Base-by-base conservation (phyloP, 2,888 invertebrate genomes). In the Cancer borealis region DNA sequence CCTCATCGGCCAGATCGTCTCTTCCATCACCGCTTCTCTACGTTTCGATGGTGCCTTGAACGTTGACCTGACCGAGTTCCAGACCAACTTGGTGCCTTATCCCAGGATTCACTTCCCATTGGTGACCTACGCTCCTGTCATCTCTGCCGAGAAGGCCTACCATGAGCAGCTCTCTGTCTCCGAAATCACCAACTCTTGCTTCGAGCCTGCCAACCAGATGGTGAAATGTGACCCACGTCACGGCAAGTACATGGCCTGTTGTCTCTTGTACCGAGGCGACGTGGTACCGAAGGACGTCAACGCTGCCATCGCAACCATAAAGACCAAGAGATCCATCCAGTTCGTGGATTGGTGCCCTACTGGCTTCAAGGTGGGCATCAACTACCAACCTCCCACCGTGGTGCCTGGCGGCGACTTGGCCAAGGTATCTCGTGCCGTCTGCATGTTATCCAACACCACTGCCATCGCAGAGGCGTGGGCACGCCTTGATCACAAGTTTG, bases 401-500 rank as follows among this genome's bases (percentile, higher is more conserved):
- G 97, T 97, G 26, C 97, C 97, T 1, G 96, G 98, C 0, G 98
- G 98, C 17, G 98, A 98, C 96, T 96, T 98, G 96, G 98, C 98
- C 90, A 97, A 97, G 95, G 97, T 98, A 46, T 97, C 99, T 95
- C 97, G 98, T 96, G 98, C 98, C 73, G 98, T 98, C 1, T 98
- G 98, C 95, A 98, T 98, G 98, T 97, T 99, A 92, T 98, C 98
- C 93, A 99, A 99, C 96, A 98, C 99, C 96, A 99, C 99, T 12
- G 99, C 99, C 96, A 99, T 99, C 96, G 99, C 99, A 39, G 99
- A 99, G 97, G 99, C 99, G 84, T 99, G 99, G 99, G 99, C 99
- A 45, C 98, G 99, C 96, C 97, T 99, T 95, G 99, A 99, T 97
- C 99, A 98, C 97, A 99, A 99, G 97, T 99, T 99, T 97, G 99